Conservation (phyloP, 2,888 invertebrate species). For the Drosophila anomelani region DNA sequence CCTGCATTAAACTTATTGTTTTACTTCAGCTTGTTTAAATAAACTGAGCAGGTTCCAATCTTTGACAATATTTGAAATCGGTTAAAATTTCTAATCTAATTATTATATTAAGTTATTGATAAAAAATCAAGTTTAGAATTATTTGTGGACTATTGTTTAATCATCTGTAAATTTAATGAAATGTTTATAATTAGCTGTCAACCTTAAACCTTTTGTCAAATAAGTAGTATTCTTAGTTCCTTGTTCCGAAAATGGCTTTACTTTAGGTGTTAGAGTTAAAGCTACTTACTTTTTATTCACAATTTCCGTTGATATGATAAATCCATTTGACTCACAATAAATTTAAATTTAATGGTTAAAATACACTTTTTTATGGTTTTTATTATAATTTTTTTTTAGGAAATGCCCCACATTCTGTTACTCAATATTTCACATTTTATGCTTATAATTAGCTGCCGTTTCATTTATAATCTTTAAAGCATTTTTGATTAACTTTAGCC, state of each 20-base stretch:
- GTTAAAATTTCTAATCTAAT: not conserved
- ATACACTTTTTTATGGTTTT: not conserved
- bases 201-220: too few relatives aligned
- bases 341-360: not conserved
- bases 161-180: not conserved
- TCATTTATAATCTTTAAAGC: constrained; percentile 2
- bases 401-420: not conserved
- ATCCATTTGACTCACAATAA: not conserved
- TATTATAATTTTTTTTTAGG: not conserved
- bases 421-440: constrained; percentile 12
- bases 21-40: constrained; percentile 46
- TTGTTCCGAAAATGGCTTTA: not conserved
- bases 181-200: not conserved
- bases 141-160: not conserved
- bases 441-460: not conserved
- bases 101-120: not conserved
- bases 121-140: too few relatives aligned
- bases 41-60: constrained; percentile 41
- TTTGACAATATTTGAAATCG: not conserved
- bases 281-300: constrained; percentile 4
- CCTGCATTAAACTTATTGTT: constrained; percentile 43
- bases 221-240: not conserved
- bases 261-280: not conserved
- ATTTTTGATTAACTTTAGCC: constrained; percentile 1
- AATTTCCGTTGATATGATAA: not conserved